Base-by-base conservation (phyloP, 2,113 vertebrate species). In the Nansenia antarctica region DNA sequence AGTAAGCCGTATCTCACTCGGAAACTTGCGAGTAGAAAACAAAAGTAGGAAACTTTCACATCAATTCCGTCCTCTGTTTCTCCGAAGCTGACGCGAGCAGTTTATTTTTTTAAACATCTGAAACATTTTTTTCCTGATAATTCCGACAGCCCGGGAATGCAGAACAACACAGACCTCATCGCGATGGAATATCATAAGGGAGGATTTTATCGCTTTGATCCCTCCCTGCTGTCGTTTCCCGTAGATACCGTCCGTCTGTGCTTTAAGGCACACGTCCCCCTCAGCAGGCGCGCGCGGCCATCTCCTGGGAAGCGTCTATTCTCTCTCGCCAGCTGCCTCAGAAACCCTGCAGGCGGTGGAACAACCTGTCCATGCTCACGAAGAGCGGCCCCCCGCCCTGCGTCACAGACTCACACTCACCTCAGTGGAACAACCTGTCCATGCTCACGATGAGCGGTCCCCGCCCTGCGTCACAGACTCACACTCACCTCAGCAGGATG, bases 321-420 rank as follows among this genome's bases (percentile, higher is more conserved):
- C 52, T 63, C 61, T 74, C 52, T 35, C 11, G 61, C 62, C 75
- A 76, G 77, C 72, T 76, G 65, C 72, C 59, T 58, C 42, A 49
- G 24, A 57, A 47, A 32, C 68, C 49, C 58, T 62, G 49, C 64
- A 61, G 62, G 67, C 65, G 59, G 49, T 37, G 57, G 64, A 52
- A 58, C 59, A 65, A 57, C 31, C 62, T 77, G 60, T 60, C 70
- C 6, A 47, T 62, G 62, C 60, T 65, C 65, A 68, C 67, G 45
- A 49, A 64, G 42, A 63, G 47, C 31, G 39, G 27, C 20, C 11
- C 12, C 39, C 39, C 20, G 26, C 11, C n/a, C 15, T 64, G 39
- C 9, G n/a, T 12, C 31, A 20, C 47, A 52, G 45, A 11, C 9
- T 34, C 47, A n/a, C 14, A 31, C 62, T 30, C 39, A 39, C 32